Conservation (phyloP, 2,888 invertebrate species). For the Synergus laeviventris region DNA sequence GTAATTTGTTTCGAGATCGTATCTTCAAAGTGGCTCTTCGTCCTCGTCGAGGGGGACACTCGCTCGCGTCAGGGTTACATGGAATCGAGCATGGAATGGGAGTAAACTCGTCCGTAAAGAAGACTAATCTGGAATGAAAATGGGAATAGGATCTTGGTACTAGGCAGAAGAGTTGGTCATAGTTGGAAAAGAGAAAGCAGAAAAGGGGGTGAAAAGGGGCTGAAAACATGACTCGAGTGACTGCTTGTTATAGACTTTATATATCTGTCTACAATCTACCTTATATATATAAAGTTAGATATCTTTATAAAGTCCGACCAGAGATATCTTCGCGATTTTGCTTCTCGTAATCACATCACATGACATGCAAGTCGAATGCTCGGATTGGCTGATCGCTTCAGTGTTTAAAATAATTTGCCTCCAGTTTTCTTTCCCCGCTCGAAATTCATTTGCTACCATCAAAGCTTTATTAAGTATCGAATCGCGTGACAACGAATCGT, state of each 20-base stretch:
- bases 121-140: slow-evolving; percentile 45
- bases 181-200: slow-evolving; percentile 42
- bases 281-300: no score
- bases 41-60: slow-evolving; percentile 63
- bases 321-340: slow-evolving; percentile 57
- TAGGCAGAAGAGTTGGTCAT: slow-evolving; percentile 27
- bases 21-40: slow-evolving; percentile 73
- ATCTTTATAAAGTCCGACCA: slow-evolving; percentile 30
- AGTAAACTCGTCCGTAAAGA: slow-evolving; percentile 40
- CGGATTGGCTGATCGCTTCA: slow-evolving; percentile 46
- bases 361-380: slow-evolving; percentile 44
- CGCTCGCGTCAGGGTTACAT: slow-evolving; percentile 42
- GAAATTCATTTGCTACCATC: slow-evolving; percentile 46
- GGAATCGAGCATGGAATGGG: slow-evolving; percentile 52
- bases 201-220: slow-evolving; percentile 43
- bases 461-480: slow-evolving; percentile 36
- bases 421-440: slow-evolving; percentile 33
- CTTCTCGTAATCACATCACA: slow-evolving; percentile 56
- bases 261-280: no score
- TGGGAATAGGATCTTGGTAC: slow-evolving; percentile 50
- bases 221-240: slow-evolving; percentile 44
- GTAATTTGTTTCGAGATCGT: slow-evolving; percentile 75
- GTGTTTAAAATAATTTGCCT: slow-evolving; percentile 42
- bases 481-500: slow-evolving; percentile 17
- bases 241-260: no score